These are phyloP conservation scores for Amphipyra tragopoginis DNA, from an alignment of 2,888 invertebrate species.

Conservation along the genomic window DNA sequence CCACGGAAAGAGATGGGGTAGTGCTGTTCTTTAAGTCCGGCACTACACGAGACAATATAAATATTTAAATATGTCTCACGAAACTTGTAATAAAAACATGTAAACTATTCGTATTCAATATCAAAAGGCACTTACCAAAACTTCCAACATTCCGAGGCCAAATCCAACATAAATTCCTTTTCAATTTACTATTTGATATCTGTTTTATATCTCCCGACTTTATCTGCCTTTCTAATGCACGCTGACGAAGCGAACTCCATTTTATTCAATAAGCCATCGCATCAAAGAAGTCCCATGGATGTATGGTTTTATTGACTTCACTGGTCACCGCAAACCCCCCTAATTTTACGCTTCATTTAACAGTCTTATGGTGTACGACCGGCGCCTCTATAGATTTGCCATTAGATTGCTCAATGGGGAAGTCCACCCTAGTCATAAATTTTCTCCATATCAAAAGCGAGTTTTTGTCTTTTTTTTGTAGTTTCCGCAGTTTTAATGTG, in stretches of 20 bases:
- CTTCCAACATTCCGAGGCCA: conserved; percentile 10
- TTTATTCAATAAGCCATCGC: conserved; percentile 58
- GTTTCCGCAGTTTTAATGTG: conserved; percentile 35
- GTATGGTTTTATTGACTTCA: conserved; percentile 69
- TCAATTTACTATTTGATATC: conserved; percentile 44
- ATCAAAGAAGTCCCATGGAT: conserved; percentile 60
- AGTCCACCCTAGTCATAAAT: conserved; percentile 73
- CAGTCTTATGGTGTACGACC: conserved; percentile 81
- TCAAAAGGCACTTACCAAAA: neutral
- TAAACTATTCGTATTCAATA: neutral
- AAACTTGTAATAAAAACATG: neutral
- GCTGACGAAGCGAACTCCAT: conserved; percentile 43
- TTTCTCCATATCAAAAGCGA: conserved; percentile 68
- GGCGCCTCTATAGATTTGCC: conserved; percentile 86
- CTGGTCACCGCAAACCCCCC: conserved; percentile 79
- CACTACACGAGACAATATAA: no score
- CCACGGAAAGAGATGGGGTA: no score
- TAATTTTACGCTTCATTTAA: conserved; percentile 88
- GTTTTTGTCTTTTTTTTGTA: conserved; percentile 39
- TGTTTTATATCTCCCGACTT: conserved; percentile 33
- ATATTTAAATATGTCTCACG: no score
- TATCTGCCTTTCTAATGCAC: conserved; percentile 38
- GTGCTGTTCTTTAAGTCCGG: no score
- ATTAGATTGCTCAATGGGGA: conserved; percentile 78
- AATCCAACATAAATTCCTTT: conserved; percentile 28